phyloP scores from a whole-genome alignment of 2,888 invertebrate genomes.

The Dicyrtoma fusca region DNA sequence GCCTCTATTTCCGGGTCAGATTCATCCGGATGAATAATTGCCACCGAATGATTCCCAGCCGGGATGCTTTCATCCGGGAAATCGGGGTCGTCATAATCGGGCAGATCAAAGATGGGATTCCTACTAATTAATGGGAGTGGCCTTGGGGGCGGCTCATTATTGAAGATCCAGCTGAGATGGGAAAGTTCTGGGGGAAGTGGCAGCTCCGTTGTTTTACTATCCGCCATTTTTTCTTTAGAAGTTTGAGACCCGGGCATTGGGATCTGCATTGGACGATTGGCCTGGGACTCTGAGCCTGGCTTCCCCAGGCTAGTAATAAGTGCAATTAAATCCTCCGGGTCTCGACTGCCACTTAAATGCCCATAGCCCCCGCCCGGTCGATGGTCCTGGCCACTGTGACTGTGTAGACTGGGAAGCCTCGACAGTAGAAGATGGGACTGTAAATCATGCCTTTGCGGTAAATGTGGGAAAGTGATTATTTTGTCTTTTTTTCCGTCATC shows the following conservation, averaged over 20 bases:
- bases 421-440: neutral
- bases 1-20: neutral
- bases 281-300: too few relatives aligned
- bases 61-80: slow-evolving; percentile 20
- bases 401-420: neutral
- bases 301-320: slow-evolving; percentile 1
- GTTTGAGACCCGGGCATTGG: too few relatives aligned
- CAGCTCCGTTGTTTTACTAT: neutral
- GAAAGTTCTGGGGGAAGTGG: slow-evolving; percentile 48
- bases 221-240: too few relatives aligned
- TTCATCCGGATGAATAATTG: neutral
- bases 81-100: slow-evolving; percentile 29
- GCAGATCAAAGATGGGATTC: slow-evolving; percentile 13
- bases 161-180: slow-evolving; percentile 55
- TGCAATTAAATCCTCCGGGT: slow-evolving; percentile 15
- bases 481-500: neutral
- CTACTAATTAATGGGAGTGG: slow-evolving; percentile 32
- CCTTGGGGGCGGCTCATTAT: slow-evolving; percentile 54
- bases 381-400: neutral
- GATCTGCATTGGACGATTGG: too few relatives aligned
- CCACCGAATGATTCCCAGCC: neutral
- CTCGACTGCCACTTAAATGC: slow-evolving; percentile 4
- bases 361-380: neutral
- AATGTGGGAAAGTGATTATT: neutral
- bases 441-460: too few relatives aligned